Evolutionary conservation across 2,113 vertebrate genomes (phyloP), one percentile per base, ranked within the genome.

Genomic region (Larimichthys polyactis): DNA sequence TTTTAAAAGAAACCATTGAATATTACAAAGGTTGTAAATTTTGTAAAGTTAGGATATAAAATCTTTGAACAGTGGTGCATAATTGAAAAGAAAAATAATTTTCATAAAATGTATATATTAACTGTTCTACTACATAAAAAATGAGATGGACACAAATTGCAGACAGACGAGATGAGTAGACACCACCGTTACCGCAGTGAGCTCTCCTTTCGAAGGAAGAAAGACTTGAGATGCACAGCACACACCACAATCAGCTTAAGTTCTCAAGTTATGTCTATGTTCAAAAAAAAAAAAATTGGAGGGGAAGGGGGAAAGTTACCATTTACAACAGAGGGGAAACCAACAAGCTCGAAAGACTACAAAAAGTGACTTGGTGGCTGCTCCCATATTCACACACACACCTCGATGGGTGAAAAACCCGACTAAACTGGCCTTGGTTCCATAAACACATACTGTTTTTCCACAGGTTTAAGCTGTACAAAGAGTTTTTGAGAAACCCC

Each of bases 21-120:
- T 94, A 95, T 95, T 95, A 94, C 94, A 95, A 95, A 94, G 94
- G 89, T 92, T 93, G 92, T 90, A 94, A 94, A 95, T 93, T 90
- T 93, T 94, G 93, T 93, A 94, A 95, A 94, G 93, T 94, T 94
- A 94, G 91, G 88, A 94, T 95, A 95, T 94, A 95, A 95, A 95
- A 95, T 95, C 91, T 95, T 94, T 94, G 93, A 95, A 92, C 93
- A 95, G 92, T 91, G 94, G 91, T 94, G 94, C 92, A 95, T 91
- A 92, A 93, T 93, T 94, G 93, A 93, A 93, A 95, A 93, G 88
- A 93, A 93, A 94, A 94, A 93, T 93, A 92, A 92, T 90, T 92
- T 87, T 92, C 92, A 92, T 94, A 92, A 95, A 94, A 94, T 92
- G 92, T 91, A 94, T 94, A 93, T 92, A 95, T 93, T 95, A 94